phyloP scores from a whole-genome alignment of 2,113 vertebrate genomes.

The Phycodurus eques region DNA sequence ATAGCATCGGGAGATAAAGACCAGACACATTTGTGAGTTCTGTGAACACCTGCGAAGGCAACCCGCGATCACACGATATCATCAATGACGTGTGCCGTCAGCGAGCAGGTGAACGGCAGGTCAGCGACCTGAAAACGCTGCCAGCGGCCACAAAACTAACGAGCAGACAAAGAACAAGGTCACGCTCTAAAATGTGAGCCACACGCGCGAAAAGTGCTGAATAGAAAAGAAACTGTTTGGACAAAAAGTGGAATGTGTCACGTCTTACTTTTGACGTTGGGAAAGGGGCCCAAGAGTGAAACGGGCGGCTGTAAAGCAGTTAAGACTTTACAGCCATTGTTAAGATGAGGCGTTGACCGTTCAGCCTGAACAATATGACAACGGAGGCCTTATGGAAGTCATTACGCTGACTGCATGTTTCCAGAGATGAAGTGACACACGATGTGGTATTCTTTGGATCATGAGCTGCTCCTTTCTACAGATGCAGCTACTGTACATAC shows the following conservation, averaged over 20 bases:
- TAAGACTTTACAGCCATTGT: constrained; percentile 41
- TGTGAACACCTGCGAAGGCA: constrained; percentile 24
- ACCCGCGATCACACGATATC: constrained; percentile 13
- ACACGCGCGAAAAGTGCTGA: neutral
- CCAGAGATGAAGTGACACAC: no score
- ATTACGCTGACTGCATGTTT: neutral
- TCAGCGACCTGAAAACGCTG: constrained; percentile 30
- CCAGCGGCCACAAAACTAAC: neutral
- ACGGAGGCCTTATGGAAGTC: neutral
- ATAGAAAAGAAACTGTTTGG: neutral
- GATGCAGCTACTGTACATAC: no score
- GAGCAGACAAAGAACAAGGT: neutral
- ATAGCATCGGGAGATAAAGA: neutral
- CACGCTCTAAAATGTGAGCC: neutral
- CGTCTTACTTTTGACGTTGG: neutral
- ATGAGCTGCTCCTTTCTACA: no score
- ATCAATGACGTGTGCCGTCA: constrained; percentile 12
- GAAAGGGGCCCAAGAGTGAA: constrained; percentile 14
- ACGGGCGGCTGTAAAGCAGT: constrained; percentile 24
- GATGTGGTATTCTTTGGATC: no score
- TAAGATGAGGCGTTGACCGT: constrained; percentile 25
- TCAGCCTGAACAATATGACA: constrained; percentile 24
- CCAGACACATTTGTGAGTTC: constrained; percentile 17
- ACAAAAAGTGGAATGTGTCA: neutral
- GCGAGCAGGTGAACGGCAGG: constrained; percentile 23